These are phyloP conservation scores for Fregetta grallaria DNA, from an alignment of 2,113 vertebrate species.

Conservation along the genomic window DNA sequence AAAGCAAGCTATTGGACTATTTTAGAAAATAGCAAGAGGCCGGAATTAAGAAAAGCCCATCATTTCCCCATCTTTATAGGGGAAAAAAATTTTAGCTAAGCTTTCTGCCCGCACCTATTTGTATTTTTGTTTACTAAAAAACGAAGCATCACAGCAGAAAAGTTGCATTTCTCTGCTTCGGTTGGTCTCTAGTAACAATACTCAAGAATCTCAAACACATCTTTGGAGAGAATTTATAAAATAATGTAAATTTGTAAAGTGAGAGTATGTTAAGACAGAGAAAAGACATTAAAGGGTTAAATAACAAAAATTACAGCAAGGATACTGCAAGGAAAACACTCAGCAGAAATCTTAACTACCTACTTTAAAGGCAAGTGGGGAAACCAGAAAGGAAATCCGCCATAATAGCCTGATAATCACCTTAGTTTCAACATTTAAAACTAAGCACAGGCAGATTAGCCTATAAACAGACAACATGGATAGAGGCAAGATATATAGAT, in stretches of 20 bases:
- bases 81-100: background rate
- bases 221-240: background rate
- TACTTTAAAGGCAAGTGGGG: background rate
- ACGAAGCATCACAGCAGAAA: background rate
- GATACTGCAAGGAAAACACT: background rate
- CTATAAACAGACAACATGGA: background rate
- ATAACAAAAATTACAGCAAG: background rate
- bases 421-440: constrained; percentile 50
- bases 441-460: constrained; percentile 42
- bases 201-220: background rate
- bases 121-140: background rate
- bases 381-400: constrained; percentile 14
- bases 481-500: background rate
- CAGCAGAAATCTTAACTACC: background rate
- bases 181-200: background rate
- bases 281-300: background rate
- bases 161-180: background rate
- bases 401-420: constrained; percentile 46
- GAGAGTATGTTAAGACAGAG: background rate
- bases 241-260: background rate
- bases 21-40: background rate
- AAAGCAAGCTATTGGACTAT: background rate
- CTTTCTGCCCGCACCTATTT: background rate
- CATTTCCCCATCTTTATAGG: background rate
- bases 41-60: background rate